Evolutionary conservation across 2,797 vertebrate genomes (phyloP).

Genomic region (Hipposideros larvatus): DNA sequence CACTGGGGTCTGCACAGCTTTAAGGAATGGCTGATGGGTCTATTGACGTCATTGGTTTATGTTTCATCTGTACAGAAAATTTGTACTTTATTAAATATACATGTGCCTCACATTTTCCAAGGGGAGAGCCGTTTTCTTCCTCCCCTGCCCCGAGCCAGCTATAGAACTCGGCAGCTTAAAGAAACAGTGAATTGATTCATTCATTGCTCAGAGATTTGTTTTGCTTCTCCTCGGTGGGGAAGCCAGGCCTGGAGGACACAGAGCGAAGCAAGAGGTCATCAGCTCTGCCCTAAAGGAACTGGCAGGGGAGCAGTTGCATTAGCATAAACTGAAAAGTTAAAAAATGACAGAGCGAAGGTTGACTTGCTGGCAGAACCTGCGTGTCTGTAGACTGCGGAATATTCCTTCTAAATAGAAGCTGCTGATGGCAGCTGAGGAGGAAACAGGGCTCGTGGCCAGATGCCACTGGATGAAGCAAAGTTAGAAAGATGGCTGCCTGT

Average conservation of each 20-base stretch:
- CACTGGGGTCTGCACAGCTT: not conserved
- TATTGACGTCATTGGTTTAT: constrained; percentile 20
- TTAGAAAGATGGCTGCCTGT: not conserved
- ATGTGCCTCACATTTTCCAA: constrained; percentile 56
- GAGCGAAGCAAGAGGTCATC: not conserved
- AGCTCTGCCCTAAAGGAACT: not conserved
- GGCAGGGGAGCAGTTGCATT: not conserved
- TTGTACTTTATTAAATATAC: constrained; percentile 63
- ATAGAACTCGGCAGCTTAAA: not conserved
- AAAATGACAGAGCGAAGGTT: fast-evolving
- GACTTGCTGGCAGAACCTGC: not conserved
- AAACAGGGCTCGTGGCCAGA: not conserved
- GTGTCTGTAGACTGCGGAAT: fast-evolving
- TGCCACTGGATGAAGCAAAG: not conserved
- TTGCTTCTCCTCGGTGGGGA: not conserved
- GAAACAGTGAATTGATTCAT: not conserved
- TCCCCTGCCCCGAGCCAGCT: not conserved
- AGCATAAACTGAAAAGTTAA: not conserved
- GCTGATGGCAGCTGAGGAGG: not conserved
- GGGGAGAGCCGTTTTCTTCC: constrained; percentile 32
- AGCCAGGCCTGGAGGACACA: not conserved
- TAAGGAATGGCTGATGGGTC: not conserved
- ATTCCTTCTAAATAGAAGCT: not conserved
- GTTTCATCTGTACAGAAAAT: constrained; percentile 33
- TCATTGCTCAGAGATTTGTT: not conserved